These are phyloP conservation scores for Pteropus alecto DNA, from an alignment of 2,113 vertebrate genomes.

Conservation along the genomic window DNA sequence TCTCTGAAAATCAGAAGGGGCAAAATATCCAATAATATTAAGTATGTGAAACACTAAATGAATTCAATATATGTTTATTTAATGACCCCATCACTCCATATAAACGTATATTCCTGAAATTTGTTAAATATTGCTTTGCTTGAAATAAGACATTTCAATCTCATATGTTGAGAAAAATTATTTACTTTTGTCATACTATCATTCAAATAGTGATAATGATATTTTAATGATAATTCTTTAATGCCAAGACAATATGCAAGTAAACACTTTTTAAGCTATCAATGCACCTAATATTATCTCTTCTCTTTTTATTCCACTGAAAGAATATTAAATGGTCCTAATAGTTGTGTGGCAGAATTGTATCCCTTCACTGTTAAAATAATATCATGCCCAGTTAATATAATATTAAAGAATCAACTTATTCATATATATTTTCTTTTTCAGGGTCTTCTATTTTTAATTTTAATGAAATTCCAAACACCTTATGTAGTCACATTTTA, in stretches of 20 bases:
- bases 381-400: background rate
- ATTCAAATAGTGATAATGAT: background rate
- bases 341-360: background rate
- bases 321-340: background rate
- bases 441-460: constrained; percentile 16
- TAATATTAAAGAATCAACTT: background rate
- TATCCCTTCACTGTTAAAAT: background rate
- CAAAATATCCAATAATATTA: background rate
- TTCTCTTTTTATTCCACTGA: background rate
- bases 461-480: constrained; percentile 67
- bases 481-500: constrained; percentile 37
- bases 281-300: background rate
- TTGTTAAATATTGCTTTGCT: background rate
- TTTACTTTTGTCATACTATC: background rate
- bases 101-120: background rate
- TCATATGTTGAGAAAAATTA: background rate
- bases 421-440: background rate
- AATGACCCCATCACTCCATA: background rate
- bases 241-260: background rate
- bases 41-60: background rate
- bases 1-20: background rate
- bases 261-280: background rate
- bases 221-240: constrained; percentile 28
- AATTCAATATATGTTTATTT: background rate
- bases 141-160: background rate